Base-by-base conservation (phyloP, 2,888 invertebrate genomes). In the Timandra comae region DNA sequence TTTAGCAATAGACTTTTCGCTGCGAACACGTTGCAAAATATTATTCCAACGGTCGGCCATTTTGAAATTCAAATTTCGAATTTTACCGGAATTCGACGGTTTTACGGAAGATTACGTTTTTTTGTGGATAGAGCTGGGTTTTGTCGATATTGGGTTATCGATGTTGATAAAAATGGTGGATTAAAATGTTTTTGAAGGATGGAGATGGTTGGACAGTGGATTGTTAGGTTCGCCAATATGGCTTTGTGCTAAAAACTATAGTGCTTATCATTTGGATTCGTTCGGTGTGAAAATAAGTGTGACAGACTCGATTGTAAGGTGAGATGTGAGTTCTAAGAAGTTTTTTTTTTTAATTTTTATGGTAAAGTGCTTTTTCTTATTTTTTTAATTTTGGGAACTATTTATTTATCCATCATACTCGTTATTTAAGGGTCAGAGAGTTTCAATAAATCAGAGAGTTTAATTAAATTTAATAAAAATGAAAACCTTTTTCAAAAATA, bases 151-250 rank as follows among this genome's bases (percentile, higher is more conserved):
- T 26, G 11, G 11, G 9, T 10, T 10, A 9, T 22, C 21, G 11
- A 22, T 16, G 16, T 3, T 5, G 16, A 16, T 10, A 39, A 63
- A 60, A 56, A 81, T 81, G 78, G 71, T 75, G 49, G 74, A 72
- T 57, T 80, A 52, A 72, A 24, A 68, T 74, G 65, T 63, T 53
- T 60, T 44, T 68, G 31, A 60, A 65, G 24, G 72, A 72, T 48
- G 63, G 61, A 19, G 73, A 61, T 41, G 75, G 75, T 28, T 45
- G 65, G 25, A 56, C 50, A 2, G 57, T 64, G 48, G 58, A 46
- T 60, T 56, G 63, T 62, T 63, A 49, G 58, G 33, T 79, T 84
- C 82, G 84, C 84, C 84, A 84, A 79, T 61, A 84, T 67, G 84
- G 84, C 84, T 50, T 41, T 50, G 52, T 63, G 54, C 35, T 46